Evolutionary conservation across 2,113 vertebrate species (phyloP).

Genomic region (Theristicus caerulescens): DNA sequence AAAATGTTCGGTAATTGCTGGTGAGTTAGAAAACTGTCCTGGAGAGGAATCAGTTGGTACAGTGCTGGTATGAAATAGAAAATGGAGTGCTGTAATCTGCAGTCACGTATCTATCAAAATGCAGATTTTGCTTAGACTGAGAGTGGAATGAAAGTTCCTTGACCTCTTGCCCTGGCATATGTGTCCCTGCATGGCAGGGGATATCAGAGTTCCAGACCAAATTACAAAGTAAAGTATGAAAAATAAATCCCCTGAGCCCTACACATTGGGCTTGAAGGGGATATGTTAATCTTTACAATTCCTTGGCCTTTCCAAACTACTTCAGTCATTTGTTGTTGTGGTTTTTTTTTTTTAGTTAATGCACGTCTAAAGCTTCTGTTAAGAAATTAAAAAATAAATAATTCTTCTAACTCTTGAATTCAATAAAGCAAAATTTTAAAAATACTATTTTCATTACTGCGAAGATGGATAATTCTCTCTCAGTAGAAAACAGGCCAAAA

Average conservation of each 20-base stretch:
- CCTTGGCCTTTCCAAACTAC: background rate
- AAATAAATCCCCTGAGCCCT: background rate
- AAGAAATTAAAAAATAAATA: background rate
- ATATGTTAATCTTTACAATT: background rate
- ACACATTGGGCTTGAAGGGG: background rate
- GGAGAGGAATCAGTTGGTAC: background rate
- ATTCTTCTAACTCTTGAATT: background rate
- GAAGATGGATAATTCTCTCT: background rate
- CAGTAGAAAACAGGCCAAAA: background rate
- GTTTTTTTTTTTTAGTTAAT: background rate
- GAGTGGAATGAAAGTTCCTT: background rate
- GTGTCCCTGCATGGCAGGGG: background rate
- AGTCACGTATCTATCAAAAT: background rate
- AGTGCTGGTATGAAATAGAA: background rate
- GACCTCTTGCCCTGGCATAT: background rate
- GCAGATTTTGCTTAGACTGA: background rate
- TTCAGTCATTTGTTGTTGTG: background rate
- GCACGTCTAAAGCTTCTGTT: background rate
- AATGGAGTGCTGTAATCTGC: background rate
- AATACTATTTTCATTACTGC: background rate
- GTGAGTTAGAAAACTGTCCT: background rate
- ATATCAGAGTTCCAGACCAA: background rate
- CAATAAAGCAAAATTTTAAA: background rate
- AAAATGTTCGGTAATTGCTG: background rate
- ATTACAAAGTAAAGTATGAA: background rate